phyloP scores from a whole-genome alignment of 1,140 invertebrate genomes.

The Hirudo medicinalis region DNA sequence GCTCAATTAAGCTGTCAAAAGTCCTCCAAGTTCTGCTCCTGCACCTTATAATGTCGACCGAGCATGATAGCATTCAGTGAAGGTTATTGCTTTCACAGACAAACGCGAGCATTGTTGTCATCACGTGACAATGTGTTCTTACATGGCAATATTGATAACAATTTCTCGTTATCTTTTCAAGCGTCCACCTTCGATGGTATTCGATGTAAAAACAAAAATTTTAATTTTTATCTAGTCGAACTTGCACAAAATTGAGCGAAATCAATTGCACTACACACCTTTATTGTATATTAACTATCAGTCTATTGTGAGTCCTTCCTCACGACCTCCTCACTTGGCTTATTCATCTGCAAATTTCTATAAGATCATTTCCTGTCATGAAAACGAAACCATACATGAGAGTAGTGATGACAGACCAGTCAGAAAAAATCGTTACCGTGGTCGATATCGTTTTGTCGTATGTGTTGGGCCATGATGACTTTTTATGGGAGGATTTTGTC shows the following conservation, averaged over 20 bases:
- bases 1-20: slow-evolving; percentile 11
- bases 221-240: background rate
- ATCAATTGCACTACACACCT: too few relatives aligned
- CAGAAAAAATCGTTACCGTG: too few relatives aligned
- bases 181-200: too few relatives aligned
- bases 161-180: background rate
- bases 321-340: too few relatives aligned
- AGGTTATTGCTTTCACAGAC: slow-evolving; percentile 7
- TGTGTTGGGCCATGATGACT: too few relatives aligned
- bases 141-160: slow-evolving; percentile 2
- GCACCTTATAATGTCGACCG: background rate
- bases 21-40: background rate
- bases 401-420: too few relatives aligned
- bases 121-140: background rate
- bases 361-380: too few relatives aligned
- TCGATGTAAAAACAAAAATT: background rate
- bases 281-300: too few relatives aligned
- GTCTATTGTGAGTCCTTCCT: too few relatives aligned
- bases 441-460: too few relatives aligned
- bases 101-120: background rate
- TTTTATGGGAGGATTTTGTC: background rate
- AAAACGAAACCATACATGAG: too few relatives aligned
- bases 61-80: slow-evolving; percentile 11
- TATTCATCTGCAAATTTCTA: too few relatives aligned
- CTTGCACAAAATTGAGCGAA: slow-evolving; percentile 2